Percentiles rank a stretch among this genome's conserved stretches.
Conservation (phyloP, 1,140 invertebrate genomes). For the Temnothorax curvispinosus region DNA sequence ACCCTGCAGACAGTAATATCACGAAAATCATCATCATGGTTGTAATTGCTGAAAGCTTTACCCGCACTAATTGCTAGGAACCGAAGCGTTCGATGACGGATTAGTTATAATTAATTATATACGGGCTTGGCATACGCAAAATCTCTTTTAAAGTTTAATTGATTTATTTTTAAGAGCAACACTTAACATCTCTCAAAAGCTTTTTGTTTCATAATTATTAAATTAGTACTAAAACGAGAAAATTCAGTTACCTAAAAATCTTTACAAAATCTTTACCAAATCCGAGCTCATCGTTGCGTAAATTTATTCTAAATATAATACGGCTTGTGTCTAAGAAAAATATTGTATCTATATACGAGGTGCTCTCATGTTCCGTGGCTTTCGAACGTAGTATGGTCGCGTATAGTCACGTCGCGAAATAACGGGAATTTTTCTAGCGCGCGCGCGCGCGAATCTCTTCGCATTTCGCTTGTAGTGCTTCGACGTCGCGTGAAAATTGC, state of each 20-base stretch:
- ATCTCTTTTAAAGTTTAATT: not conserved
- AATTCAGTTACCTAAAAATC: not conserved
- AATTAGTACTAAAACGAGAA: not conserved
- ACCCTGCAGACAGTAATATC: constrained; percentile 72
- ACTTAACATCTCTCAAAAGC: not conserved
- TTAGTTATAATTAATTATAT: not conserved
- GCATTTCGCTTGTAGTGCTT: constrained; percentile 23
- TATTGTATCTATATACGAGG: not conserved
- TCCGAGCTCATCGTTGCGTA: not conserved
- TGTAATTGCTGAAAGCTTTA: constrained; percentile 37
- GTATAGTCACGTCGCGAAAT: constrained; percentile 11
- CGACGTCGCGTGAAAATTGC: constrained; percentile 31
- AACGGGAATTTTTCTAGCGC: constrained; percentile 34
- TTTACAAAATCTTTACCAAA: not conserved
- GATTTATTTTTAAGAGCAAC: not conserved
- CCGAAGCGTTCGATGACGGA: not conserved
- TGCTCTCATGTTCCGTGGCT: not conserved
- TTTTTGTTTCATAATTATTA: not conserved
- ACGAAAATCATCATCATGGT: constrained; percentile 27
- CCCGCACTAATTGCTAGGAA: not conserved
- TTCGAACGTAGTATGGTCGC: not conserved
- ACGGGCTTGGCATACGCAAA: not conserved
- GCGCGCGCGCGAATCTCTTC: not conserved
- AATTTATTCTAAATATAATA: constrained; percentile 18
- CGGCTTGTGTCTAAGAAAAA: not conserved